Conservation (phyloP, 2,797 vertebrate genomes). For the Alcedo quadribrachys region DNA sequence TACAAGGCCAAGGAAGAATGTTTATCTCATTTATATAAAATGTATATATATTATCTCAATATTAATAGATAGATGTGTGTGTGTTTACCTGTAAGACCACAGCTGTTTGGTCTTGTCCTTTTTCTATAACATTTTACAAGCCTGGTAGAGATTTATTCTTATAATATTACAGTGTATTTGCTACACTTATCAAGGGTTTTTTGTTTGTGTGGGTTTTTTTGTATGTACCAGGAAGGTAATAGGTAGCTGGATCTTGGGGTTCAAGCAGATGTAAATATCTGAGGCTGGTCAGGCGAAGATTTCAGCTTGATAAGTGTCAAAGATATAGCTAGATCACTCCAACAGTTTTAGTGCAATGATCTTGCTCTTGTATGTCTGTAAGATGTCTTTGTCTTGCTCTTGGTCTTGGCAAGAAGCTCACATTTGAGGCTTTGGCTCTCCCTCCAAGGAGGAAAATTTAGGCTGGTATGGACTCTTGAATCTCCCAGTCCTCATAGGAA, state of each 20-base stretch:
- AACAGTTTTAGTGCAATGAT: neutral
- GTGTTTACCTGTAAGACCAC: neutral
- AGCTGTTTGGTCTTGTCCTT: neutral
- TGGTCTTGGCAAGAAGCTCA: neutral
- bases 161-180: neutral
- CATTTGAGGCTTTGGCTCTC: neutral
- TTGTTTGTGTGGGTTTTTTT: neutral
- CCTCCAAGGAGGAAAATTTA: neutral
- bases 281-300: neutral
- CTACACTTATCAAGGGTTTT: neutral
- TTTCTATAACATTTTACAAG: neutral
- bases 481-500: neutral
- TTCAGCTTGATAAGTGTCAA: neutral
- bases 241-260: neutral
- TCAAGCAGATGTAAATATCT: neutral
- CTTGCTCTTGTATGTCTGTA: neutral
- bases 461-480: rapidly evolving
- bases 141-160: neutral
- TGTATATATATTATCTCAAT: neutral
- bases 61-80: neutral
- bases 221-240: neutral
- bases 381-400: neutral
- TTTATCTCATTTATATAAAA: neutral
- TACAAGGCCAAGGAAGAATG: neutral
- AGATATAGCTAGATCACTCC: neutral